A percentile compares a stretch with the other conserved stretches of the same genome.
Conservation (phyloP, 2,113 vertebrate species). For the Phoenicopterus ruber region DNA sequence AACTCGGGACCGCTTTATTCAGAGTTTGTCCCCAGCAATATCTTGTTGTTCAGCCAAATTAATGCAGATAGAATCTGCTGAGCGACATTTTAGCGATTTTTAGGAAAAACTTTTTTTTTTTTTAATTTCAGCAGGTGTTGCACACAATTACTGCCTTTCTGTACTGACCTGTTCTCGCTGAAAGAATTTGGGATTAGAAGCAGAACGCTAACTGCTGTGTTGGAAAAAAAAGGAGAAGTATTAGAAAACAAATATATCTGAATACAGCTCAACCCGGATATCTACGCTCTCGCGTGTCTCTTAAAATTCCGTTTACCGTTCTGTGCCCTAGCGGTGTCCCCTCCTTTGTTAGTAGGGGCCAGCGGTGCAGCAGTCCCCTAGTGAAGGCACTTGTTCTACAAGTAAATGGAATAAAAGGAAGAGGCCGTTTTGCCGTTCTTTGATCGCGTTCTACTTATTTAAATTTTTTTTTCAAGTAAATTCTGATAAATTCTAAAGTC, state of each 20-base stretch:
- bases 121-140: conserved; percentile 70
- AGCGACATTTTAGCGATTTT: conserved; percentile 51
- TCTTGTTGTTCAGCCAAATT: conserved; percentile 73
- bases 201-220: conserved; percentile 17
- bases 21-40: conserved; percentile 68
- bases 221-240: conserved; percentile 32
- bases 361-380: conserved; percentile 22
- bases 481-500: conserved; percentile 18
- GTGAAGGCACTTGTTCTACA: conserved; percentile 66
- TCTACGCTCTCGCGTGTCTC: neutral
- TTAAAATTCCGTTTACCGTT: conserved; percentile 58
- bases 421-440: conserved; percentile 27
- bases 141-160: conserved; percentile 24
- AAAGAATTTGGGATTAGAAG: conserved; percentile 57
- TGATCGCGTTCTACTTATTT: neutral
- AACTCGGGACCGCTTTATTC: conserved; percentile 66
- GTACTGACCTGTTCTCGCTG: conserved; percentile 42
- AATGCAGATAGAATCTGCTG: conserved; percentile 73
- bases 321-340: conserved; percentile 42
- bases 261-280: neutral
- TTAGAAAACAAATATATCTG: conserved; percentile 36
- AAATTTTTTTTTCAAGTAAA: conserved; percentile 41
- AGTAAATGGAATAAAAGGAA: conserved; percentile 55
- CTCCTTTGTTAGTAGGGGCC: conserved; percentile 69
- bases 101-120: conserved; percentile 27